Base-by-base conservation (phyloP, 2,113 vertebrate genomes). In the Leucoraja erinaceus region DNA sequence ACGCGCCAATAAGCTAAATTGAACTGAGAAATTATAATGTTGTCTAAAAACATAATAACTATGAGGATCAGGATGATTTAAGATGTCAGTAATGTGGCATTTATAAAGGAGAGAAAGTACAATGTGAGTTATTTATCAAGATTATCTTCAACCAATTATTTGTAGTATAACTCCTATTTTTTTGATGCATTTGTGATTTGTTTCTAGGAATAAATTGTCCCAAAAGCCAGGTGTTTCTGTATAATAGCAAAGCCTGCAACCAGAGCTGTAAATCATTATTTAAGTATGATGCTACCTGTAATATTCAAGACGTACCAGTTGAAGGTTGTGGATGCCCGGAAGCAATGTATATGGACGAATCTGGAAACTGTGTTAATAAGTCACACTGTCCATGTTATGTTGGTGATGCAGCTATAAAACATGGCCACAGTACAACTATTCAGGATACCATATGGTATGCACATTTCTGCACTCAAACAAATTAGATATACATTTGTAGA, bases 371-470 rank as follows among this genome's bases (percentile, higher is more conserved):
- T 93, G 94, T 95, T 28, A 14, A 38, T 28, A 94, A 83, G 70
- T 84, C 93, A 56, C 78, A 94, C 12, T 95, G 95, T 94, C 95
- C 95, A 84, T 96, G 95, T 93, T 94, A 95, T 33, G 9, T 95
- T 16, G 93, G 93, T 54, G 93, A 94, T 20, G 79, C 93, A 3
- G 93, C 95, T 11, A 0, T 95, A 18, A 92, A 93, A 25, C 93
- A 94, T 54, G 94, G 94, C 16, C 93, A 93, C 68, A 81, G 90
- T 77, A 93, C 94, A 47, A 10, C 93, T 9, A 94, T 96, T 92
- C 93, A 94, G 12, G 93, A 94, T 81, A 94, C 94, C 74, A 92
- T 25, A 90, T 96, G 96, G 96, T 96, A 95, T 75, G 95, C 54
- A 54, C 12, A 28, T 93, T 93, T 38, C 31, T 54, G 6, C 56